Percentiles rank a stretch among this genome's conserved stretches.
Evolutionary conservation across 2,113 vertebrate genomes (phyloP).

Genomic region (Acrocephalus kingi): DNA sequence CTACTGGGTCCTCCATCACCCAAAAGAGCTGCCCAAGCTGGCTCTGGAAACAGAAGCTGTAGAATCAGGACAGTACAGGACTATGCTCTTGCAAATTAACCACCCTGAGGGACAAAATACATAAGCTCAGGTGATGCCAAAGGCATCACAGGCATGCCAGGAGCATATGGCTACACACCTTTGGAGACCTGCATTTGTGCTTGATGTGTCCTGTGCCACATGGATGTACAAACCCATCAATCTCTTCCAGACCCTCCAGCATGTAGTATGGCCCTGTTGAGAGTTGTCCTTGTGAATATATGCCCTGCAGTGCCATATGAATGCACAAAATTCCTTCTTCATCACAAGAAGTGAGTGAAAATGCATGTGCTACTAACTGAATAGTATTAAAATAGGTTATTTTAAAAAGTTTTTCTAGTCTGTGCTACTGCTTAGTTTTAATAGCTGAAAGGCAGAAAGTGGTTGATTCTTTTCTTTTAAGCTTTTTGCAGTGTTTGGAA

Average conservation of each 20-base stretch:
- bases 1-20: neutral
- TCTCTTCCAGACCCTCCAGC: neutral
- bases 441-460: slow-evolving; percentile 36
- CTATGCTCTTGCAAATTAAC: neutral
- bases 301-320: neutral
- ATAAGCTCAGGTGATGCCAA: neutral
- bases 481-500: slow-evolving; percentile 30
- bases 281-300: neutral
- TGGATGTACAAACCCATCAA: fast-evolving
- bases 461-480: slow-evolving; percentile 14
- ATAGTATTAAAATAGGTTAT: slow-evolving; percentile 1
- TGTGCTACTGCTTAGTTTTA: slow-evolving; percentile 12
- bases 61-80: neutral
- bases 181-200: fast-evolving
- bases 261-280: fast-evolving
- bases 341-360: neutral
- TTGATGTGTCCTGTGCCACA: neutral
- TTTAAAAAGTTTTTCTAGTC: neutral
- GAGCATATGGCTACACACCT: neutral
- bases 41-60: neutral
- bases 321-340: neutral
- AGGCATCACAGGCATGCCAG: neutral
- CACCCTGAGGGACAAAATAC: neutral
- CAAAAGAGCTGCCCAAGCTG: fast-evolving
- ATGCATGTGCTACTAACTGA: neutral